These are phyloP conservation scores for Elaphurus davidianus DNA, from an alignment of 2,113 vertebrate genomes.

Conservation along the genomic window DNA sequence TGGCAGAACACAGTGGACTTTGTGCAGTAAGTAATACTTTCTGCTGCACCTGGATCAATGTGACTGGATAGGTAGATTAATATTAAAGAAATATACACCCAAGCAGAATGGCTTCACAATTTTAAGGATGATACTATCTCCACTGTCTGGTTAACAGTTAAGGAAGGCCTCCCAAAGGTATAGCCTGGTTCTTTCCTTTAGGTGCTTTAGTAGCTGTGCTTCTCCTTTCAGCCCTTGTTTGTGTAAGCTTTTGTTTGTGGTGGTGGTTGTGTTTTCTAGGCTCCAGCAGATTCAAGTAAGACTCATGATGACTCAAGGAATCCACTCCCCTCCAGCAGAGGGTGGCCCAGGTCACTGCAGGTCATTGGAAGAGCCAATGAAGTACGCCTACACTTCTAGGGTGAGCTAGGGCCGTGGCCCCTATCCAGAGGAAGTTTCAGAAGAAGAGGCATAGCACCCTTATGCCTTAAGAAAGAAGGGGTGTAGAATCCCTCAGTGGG, in stretches of 20 bases:
- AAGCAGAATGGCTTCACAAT: neutral
- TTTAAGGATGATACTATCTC: neutral
- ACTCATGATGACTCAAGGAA: neutral
- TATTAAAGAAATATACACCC: neutral
- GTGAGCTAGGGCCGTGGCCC: neutral
- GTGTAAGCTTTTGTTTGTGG: neutral
- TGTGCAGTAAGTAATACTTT: neutral
- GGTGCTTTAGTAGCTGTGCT: neutral
- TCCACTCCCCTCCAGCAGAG: neutral
- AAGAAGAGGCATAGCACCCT: neutral
- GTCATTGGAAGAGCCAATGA: neutral
- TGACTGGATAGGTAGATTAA: no score
- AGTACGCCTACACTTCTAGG: neutral
- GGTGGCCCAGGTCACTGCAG: neutral
- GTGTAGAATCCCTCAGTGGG: neutral
- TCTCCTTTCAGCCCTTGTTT: neutral
- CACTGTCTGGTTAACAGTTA: neutral
- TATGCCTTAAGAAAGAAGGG: neutral
- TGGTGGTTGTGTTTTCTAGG: neutral
- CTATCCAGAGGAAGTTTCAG: neutral
- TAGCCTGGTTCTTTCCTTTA: neutral
- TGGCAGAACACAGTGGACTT: neutral
- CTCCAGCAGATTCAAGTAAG: neutral
- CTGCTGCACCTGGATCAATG: neutral
- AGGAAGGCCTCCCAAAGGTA: neutral